These are phyloP conservation scores for Gadopsis marmoratus DNA, from an alignment of 2,797 vertebrate genomes.

Conservation along the genomic window DNA sequence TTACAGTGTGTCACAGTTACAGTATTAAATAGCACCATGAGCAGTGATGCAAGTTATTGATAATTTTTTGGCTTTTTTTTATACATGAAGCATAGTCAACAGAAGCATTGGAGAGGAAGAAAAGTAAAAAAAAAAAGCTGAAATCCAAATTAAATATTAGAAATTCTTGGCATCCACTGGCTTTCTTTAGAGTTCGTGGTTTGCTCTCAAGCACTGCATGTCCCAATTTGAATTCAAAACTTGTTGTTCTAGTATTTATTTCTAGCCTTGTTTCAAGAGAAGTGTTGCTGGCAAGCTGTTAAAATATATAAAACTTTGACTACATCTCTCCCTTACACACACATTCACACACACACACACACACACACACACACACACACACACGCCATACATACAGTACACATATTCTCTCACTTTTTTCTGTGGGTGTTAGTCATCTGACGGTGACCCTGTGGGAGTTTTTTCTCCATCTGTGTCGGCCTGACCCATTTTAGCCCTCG, in stretches of 20 bases:
- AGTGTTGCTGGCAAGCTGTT: slow-evolving; percentile 65
- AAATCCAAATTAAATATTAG: slow-evolving; percentile 10
- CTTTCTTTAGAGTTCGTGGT: slow-evolving; percentile 42
- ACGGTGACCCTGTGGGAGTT: slow-evolving; percentile 86
- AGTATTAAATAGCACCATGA: slow-evolving; percentile 48
- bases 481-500: slow-evolving; percentile 90
- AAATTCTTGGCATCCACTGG: slow-evolving; percentile 42
- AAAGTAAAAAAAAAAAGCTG: slow-evolving; percentile 4
- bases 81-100: slow-evolving; percentile 35
- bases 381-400: slow-evolving; percentile 1
- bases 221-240: slow-evolving; percentile 68
- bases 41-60: slow-evolving; percentile 25
- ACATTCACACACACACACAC: slow-evolving; percentile 1
- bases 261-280: slow-evolving; percentile 44
- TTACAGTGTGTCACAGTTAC: slow-evolving; percentile 38
- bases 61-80: slow-evolving; percentile 35
- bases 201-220: slow-evolving; percentile 40
- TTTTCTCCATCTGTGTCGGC: slow-evolving; percentile 87
- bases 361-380: slow-evolving; percentile 11
- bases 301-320: slow-evolving; percentile 66
- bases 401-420: slow-evolving; percentile 41
- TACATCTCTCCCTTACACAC: slow-evolving; percentile 42
- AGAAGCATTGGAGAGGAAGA: background rate
- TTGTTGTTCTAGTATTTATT: slow-evolving; percentile 33
- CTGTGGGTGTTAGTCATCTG: slow-evolving; percentile 77